These are phyloP conservation scores for Dryomyza anilis DNA, from an alignment of 2,888 invertebrate genomes.

Conservation along the genomic window DNA sequence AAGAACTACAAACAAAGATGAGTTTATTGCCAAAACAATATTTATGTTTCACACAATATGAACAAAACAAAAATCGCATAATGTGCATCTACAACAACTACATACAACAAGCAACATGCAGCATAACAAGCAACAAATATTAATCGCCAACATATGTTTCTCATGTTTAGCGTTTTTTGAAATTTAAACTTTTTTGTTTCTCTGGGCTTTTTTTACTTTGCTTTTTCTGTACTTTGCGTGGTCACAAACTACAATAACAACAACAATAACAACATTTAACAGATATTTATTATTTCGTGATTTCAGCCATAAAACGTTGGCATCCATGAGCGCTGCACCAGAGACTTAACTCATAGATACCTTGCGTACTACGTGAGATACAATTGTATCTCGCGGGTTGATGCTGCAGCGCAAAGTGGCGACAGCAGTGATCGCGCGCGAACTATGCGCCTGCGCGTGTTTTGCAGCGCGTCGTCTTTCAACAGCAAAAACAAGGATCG, in stretches of 20 bases:
- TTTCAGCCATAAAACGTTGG: not conserved
- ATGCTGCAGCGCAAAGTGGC: slow-evolving; percentile 38
- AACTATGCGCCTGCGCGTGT: slow-evolving; percentile 22
- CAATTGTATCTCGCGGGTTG: not conserved
- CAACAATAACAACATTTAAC: slow-evolving; percentile 3
- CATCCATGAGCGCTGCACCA: no score
- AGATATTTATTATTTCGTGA: slow-evolving; percentile 21
- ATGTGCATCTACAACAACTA: slow-evolving; percentile 6
- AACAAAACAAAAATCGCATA: slow-evolving; percentile 6
- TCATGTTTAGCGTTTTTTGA: not conserved
- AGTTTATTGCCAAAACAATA: no score
- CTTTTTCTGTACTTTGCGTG: no score
- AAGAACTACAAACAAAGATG: no score
- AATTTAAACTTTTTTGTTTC: no score
- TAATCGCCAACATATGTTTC: slow-evolving; percentile 17
- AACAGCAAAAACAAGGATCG: slow-evolving; percentile 32
- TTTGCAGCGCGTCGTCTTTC: slow-evolving; percentile 6
- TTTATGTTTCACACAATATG: no score
- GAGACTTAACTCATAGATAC: no score
- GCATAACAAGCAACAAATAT: slow-evolving; percentile 4
- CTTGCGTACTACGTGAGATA: no score
- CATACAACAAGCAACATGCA: slow-evolving; percentile 18
- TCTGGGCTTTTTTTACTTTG: no score
- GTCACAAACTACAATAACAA: no score
- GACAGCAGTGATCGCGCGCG: slow-evolving; percentile 54